Conservation (phyloP, 92 coral and sea anemone species). For the Porites divaricata region DNA sequence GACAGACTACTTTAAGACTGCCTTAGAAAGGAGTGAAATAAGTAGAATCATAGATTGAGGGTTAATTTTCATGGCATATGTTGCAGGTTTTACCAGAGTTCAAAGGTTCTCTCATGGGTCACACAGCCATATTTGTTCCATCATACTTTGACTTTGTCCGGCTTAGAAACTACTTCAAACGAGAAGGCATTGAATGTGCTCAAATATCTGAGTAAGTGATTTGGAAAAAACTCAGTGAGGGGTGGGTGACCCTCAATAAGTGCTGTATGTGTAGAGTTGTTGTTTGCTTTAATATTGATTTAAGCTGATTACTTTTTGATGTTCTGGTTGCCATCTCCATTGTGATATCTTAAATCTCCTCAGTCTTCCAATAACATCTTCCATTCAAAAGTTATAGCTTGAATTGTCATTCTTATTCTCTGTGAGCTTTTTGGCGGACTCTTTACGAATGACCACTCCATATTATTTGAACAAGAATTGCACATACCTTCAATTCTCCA, state of each 20-base stretch:
- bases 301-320: not conserved
- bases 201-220: constrained; percentile 97
- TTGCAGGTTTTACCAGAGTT: constrained; percentile 88
- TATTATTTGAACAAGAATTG: too few species aligned
- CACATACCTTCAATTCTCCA: too few species aligned
- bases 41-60: not conserved
- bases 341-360: too few species aligned
- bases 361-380: too few species aligned
- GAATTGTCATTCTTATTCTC: too few species aligned
- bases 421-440: too few species aligned
- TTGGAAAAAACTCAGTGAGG: not conserved
- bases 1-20: not conserved
- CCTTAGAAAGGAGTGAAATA: not conserved
- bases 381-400: too few species aligned
- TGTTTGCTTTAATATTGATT: too few species aligned
- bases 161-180: constrained; percentile 81
- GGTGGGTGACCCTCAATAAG: too few species aligned
- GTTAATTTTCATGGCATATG: not conserved
- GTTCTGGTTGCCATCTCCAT: too few species aligned
- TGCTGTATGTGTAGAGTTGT: too few species aligned
- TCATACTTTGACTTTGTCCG: constrained; percentile 97
- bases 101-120: constrained; percentile 75
- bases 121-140: constrained; percentile 94
- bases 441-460: too few species aligned
- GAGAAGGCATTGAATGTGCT: constrained; percentile 82